Conservation (phyloP, 2,797 vertebrate species). For the Luscinia luscinia region DNA sequence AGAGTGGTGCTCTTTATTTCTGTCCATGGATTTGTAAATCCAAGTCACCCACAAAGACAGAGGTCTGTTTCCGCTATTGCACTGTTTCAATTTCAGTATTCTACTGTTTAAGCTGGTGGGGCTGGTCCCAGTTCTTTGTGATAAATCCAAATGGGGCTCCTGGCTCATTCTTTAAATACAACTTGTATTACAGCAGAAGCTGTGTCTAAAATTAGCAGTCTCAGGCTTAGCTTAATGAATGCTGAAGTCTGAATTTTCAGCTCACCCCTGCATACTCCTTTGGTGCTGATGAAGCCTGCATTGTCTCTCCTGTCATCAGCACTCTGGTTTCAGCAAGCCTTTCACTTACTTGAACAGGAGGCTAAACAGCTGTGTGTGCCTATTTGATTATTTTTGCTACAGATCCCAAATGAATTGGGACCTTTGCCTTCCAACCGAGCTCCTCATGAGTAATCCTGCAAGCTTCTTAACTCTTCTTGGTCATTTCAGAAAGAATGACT, state of each 20-base stretch:
- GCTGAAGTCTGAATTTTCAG: neutral
- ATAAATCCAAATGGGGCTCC: neutral
- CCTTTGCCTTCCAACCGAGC: neutral
- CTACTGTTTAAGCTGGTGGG: neutral
- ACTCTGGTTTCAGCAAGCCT: neutral
- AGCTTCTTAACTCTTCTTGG: neutral
- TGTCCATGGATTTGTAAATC: neutral
- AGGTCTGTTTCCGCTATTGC: neutral
- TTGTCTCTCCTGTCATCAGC: neutral
- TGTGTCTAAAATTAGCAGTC: neutral
- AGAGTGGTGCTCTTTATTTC: neutral
- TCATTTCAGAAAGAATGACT: neutral
- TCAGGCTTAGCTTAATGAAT: neutral
- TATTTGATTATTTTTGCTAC: neutral
- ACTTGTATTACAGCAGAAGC: neutral
- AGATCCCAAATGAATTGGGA: neutral
- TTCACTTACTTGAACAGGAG: neutral
- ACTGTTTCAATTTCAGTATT: neutral
- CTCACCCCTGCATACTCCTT: neutral
- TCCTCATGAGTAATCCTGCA: neutral
- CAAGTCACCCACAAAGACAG: neutral
- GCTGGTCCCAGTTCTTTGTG: neutral
- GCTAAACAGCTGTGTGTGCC: neutral
- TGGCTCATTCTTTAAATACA: neutral
- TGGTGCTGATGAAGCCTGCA: neutral